Conservation (phyloP, 1,140 invertebrate genomes). For the Apolygus lucorum region DNA sequence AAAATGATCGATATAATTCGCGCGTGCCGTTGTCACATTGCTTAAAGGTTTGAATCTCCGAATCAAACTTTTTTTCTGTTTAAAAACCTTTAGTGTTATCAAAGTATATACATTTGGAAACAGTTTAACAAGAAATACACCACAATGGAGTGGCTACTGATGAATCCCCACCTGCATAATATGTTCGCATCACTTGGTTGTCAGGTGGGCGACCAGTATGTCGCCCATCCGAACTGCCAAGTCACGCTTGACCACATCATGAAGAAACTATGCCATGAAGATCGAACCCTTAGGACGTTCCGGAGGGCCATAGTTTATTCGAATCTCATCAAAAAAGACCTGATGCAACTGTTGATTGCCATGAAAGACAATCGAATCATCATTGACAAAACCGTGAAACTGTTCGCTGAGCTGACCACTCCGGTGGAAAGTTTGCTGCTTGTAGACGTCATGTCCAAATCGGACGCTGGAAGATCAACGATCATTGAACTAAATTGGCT, state of each 20-base stretch:
- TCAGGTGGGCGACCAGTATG: conserved; percentile 49
- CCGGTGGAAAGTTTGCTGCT: conserved; percentile 61
- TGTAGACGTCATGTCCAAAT: conserved; percentile 50
- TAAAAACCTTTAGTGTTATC: no score
- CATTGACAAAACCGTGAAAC: conserved; percentile 41
- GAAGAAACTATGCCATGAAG: conserved; percentile 51
- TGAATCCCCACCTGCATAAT: conserved; percentile 50
- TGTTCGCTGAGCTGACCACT: conserved; percentile 60
- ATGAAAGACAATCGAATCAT: conserved; percentile 50
- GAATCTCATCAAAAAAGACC: conserved; percentile 54
- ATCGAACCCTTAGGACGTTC: conserved; percentile 52
- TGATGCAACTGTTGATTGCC: conserved; percentile 55
- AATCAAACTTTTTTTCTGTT: no score
- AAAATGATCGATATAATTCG: no score
- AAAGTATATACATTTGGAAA: no score
- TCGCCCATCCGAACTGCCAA: conserved; percentile 51
- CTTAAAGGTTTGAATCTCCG: no score
- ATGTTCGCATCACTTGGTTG: conserved; percentile 53
- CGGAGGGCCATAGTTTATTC: conserved; percentile 55
- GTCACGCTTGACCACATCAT: conserved; percentile 52
- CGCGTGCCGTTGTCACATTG: no score
- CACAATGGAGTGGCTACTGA: conserved; percentile 47
- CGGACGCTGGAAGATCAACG: conserved; percentile 53
- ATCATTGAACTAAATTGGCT: conserved; percentile 59
- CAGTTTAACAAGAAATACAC: no score